Base-by-base conservation (phyloP, 2,888 invertebrate species). In the Pseudanteris insignis region DNA sequence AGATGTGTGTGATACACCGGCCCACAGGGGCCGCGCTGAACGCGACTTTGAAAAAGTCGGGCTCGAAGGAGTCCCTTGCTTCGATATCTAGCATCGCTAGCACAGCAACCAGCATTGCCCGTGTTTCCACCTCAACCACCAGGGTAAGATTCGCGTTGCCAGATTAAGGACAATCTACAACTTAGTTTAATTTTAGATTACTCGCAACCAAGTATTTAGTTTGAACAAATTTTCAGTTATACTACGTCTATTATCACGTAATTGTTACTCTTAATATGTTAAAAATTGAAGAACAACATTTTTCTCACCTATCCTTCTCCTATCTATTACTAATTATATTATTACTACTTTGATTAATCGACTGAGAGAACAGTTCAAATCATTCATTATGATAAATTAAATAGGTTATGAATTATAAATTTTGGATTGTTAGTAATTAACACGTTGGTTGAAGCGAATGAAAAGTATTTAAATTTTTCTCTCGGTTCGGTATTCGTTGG, bases 21-120 rank as follows among this genome's bases (percentile, higher is more conserved):
- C 76, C 78, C 7, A 83, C 84, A 78, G 85, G 85, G 2, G 86
- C 87, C 40, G 85, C 84, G 66, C 86, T 85, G 70, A 85, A 67
- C 63, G 64, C 71, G 46, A 70, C 85, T 44, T 83, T 86, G 59
- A 90, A 89, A 69, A 85, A 88, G 66, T 83, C 87, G 47, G 90
- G 91, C 71, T 96, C 96, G 7, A 88, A 91, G 71, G 94, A 94
- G 78, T 95, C 95, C 30, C 84, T 95, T 73, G 86, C 88, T 33
- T 86, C 87, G 2, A 75, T 81, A 13, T 73, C 79, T 9, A 81
- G 81, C 54, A 64, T 79, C 24, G 70, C 73, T 29, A 77, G 77
- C 60, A 74, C 74, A 0, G 75, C 76, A 6, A 68, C 80, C 67
- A 64, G 74, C 41, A 64, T 73, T 15, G 61, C 69, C 84, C 86